Evolutionary conservation across 2,888 invertebrate species (phyloP), one percentile per base, ranked within the genome.

Genomic region (Ecliptopera silaceata): DNA sequence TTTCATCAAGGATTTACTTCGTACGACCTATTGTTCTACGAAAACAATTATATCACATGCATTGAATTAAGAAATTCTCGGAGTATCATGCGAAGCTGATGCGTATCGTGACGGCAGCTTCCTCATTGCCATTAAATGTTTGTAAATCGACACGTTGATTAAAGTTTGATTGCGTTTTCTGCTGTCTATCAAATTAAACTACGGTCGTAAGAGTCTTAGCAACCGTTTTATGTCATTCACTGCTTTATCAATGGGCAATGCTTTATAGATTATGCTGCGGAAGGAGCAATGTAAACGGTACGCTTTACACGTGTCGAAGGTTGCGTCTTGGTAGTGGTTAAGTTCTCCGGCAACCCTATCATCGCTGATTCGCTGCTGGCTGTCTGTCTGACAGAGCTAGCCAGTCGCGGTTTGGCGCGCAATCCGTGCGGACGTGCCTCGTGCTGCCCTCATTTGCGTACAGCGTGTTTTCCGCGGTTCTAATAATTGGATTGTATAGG

Each of bases 391-490:
- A 50, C 48, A 48, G 54, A 22, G 39, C 58, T 76, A 86, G n/a
- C 57, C 77, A 86, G 86, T 86, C 74, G 83, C 77, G 75, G 75
- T 75, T 84, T 82, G 80, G 82, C 84, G 83, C 84, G 80, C 77
- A 71, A 67, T 63, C 57, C 58, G 58, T 17, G n/a, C 64, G 69
- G 74, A 70, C 76, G 84, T 70, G 63, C 59, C 5, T 29, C 38
- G 43, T 26, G 34, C 29, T 50, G 49, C 47, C 45, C 50, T 43
- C 44, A 39, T 18, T 10, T 45, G 46, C 20, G 43, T 26, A 39
- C 39, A 42, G 26, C 36, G 32, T 55, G 46, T 51, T 45, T 51
- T 63, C 47, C 66, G 64, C 46, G 59, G 45, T 36, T 65, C 63
- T 67, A 67, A 66, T 65, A 63, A 72, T 74, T 77, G 56, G 68